Percentiles rank a stretch among this genome's conserved stretches.
Evolutionary conservation across 1,140 invertebrate species (phyloP).

Genomic region (Macrosteles quadrilineatus): DNA sequence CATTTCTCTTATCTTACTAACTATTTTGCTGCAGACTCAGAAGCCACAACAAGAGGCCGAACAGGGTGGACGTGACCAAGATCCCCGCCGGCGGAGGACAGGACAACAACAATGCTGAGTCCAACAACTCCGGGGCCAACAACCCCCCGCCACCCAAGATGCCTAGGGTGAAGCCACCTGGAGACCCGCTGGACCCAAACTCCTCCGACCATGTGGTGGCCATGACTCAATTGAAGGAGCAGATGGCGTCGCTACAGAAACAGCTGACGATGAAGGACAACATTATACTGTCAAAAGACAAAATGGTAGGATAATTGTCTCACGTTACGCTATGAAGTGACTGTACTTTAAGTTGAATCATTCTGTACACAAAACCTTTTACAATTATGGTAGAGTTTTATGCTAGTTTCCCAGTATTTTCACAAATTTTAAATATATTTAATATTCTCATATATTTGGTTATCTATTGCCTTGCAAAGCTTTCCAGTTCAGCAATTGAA

Average conservation of each 20-base stretch:
- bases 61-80: slow-evolving; percentile 58
- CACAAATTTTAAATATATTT: no score
- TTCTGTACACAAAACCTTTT: not conserved
- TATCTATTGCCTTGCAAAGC: no score
- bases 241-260: slow-evolving; percentile 91
- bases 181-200: slow-evolving; percentile 68
- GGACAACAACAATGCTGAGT: slow-evolving; percentile 23
- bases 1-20: no score
- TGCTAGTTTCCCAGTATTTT: no score
- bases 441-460: no score
- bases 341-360: slow-evolving; percentile 1
- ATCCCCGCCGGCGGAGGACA: not conserved
- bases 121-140: slow-evolving; percentile 19
- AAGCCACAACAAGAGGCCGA: slow-evolving; percentile 45
- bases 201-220: slow-evolving; percentile 92
- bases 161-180: slow-evolving; percentile 47
- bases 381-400: not conserved
- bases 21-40: slow-evolving; percentile 33
- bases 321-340: no score
- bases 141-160: slow-evolving; percentile 51
- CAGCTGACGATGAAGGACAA: slow-evolving; percentile 83
- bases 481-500: no score
- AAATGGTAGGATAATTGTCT: slow-evolving; percentile 68
- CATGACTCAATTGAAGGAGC: slow-evolving; percentile 91
- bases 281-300: slow-evolving; percentile 86